Conservation (phyloP, 2,113 vertebrate genomes). For the Ammodytes dubius region DNA sequence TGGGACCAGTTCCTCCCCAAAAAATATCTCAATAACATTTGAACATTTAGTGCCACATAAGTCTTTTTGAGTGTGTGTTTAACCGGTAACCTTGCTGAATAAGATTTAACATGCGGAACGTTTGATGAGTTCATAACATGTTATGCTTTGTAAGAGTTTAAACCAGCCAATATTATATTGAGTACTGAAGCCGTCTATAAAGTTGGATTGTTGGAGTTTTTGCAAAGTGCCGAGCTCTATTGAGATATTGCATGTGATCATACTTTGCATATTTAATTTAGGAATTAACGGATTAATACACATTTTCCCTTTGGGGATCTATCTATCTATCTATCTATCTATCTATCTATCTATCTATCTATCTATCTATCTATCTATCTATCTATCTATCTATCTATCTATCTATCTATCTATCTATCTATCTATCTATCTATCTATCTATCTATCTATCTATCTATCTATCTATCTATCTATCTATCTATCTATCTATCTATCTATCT, state of each 20-base stretch:
- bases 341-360: too few species aligned
- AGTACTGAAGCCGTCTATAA: conserved; percentile 6
- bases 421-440: too few species aligned
- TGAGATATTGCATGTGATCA: neutral
- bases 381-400: too few species aligned
- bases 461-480: too few species aligned
- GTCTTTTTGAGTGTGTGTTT: conserved; percentile 11
- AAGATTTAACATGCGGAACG: conserved; percentile 35
- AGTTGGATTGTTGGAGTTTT: conserved; percentile 21
- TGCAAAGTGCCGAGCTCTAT: neutral
- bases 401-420: too few species aligned
- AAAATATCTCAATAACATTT: conserved; percentile 58
- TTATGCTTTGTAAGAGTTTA: conserved; percentile 49
- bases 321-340: too few species aligned
- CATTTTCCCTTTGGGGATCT: too few species aligned
- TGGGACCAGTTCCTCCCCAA: conserved; percentile 60
- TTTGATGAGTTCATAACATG: conserved; percentile 53
- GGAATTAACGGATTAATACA: too few species aligned
- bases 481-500: too few species aligned
- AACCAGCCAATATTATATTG: conserved; percentile 24
- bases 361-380: too few species aligned
- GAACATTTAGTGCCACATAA: conserved; percentile 25
- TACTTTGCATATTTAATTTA: neutral
- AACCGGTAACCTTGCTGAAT: conserved; percentile 33
- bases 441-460: too few species aligned